Conservation (phyloP, 2,888 invertebrate genomes). For the Biston stratarius region DNA sequence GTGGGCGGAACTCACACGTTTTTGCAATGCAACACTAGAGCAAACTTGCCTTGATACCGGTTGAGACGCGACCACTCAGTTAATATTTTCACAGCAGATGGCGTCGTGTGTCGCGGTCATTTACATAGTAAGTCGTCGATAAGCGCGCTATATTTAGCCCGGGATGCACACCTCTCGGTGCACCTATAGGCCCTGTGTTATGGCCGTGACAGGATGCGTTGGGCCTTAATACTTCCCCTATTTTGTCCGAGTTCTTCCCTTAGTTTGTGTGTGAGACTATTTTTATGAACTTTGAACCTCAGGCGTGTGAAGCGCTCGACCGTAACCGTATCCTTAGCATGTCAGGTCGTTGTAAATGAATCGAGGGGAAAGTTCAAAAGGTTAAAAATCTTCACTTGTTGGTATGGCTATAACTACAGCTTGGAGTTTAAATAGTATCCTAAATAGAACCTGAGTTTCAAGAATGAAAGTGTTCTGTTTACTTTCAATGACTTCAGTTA, state of each 20-base stretch:
- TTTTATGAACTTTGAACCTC: constrained; percentile 18
- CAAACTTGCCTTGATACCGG: constrained; percentile 66
- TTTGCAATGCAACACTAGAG: constrained; percentile 67
- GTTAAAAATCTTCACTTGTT: neutral
- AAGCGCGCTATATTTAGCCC: constrained; percentile 84
- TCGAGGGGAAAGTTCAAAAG: neutral
- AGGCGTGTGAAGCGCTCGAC: neutral
- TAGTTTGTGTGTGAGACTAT: constrained; percentile 5
- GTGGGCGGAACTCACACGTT: constrained; percentile 78
- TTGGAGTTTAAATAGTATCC: neutral
- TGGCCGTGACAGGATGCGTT: constrained; percentile 37
- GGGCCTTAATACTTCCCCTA: constrained; percentile 45
- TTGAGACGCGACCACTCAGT: constrained; percentile 66
- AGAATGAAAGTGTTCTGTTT: constrained; percentile 25
- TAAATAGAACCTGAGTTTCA: neutral
- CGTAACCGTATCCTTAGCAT: constrained; percentile 3
- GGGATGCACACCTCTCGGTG: constrained; percentile 61
- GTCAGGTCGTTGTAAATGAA: neutral
- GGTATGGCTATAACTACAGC: neutral
- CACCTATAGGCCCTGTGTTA: constrained; percentile 59
- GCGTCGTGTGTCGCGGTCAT: constrained; percentile 81
- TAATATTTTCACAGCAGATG: constrained; percentile 81
- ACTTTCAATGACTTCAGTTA: constrained; percentile 35
- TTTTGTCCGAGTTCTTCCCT: constrained; percentile 36
- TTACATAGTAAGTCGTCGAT: constrained; percentile 84